phyloP scores from a whole-genome alignment of 2,113 vertebrate species.

The Trogon surrucura region DNA sequence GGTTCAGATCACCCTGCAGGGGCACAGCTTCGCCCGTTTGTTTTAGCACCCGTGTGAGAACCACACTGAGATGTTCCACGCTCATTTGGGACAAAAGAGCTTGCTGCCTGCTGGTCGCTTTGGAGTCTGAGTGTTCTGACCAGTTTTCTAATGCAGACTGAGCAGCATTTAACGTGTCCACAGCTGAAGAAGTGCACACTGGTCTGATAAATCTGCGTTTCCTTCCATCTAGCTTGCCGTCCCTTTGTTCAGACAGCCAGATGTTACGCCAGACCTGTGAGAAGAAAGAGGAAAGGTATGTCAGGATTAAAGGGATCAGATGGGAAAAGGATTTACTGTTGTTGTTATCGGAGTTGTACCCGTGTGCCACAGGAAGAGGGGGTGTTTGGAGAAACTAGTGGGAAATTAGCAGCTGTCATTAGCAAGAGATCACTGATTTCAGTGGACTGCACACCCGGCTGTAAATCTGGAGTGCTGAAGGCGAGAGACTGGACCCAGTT shows the following conservation, averaged over 20 bases:
- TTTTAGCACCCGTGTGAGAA: rapidly evolving
- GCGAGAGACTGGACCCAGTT: neutral
- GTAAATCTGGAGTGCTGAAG: neutral
- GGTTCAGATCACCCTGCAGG: neutral
- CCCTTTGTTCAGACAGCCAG: constrained; percentile 72
- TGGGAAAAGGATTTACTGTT: neutral
- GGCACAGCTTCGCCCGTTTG: rapidly evolving
- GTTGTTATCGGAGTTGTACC: neutral
- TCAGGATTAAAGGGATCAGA: rapidly evolving
- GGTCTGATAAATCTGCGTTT: neutral
- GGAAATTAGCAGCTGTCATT: neutral
- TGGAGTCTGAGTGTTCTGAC: neutral
- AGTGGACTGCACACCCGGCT: rapidly evolving
- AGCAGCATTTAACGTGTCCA: rapidly evolving
- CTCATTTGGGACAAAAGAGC: neutral
- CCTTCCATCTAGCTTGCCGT: constrained; percentile 50
- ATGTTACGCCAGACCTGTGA: constrained; percentile 71
- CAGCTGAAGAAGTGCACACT: neutral
- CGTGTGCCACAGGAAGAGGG: neutral
- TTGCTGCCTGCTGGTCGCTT: neutral
- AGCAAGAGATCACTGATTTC: neutral
- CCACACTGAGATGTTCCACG: rapidly evolving
- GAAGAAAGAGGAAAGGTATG: constrained; percentile 77
- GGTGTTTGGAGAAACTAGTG: neutral
- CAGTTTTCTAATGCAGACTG: neutral